These are phyloP conservation scores for Dasyprocta punctata DNA, from an alignment of 2,113 vertebrate species.

Conservation along the genomic window DNA sequence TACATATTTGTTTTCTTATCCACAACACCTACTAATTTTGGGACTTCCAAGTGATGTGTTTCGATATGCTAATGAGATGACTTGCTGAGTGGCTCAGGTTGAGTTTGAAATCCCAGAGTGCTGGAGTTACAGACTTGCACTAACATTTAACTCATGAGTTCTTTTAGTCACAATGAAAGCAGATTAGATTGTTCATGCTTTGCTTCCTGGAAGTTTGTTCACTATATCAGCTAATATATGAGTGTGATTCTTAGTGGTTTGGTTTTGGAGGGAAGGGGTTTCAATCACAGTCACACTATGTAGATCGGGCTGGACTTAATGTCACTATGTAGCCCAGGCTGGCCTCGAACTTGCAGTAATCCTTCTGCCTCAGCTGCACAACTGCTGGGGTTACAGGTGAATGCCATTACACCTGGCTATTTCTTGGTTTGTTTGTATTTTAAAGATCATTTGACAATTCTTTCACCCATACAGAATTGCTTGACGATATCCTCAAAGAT, in stretches of 20 bases:
- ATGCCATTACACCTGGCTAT: background rate
- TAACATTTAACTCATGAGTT: conserved; percentile 61
- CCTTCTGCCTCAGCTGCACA: background rate
- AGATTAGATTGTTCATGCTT: background rate
- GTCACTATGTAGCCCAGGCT: background rate
- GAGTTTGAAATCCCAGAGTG: background rate
- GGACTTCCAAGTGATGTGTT: background rate
- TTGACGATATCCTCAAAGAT: conserved; percentile 93
- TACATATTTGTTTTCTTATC: background rate
- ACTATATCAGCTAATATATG: too few relatives aligned
- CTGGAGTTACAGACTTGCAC: background rate
- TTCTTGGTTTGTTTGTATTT: background rate
- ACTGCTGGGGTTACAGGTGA: background rate
- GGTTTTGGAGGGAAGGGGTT: background rate
- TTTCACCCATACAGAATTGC: conserved; percentile 84
- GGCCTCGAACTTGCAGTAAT: background rate
- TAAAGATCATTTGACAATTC: background rate
- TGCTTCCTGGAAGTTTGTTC: background rate
- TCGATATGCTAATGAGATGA: background rate
- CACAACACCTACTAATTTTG: background rate
- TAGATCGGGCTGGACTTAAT: background rate
- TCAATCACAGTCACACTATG: background rate
- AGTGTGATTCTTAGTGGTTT: background rate
- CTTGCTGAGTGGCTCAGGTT: background rate
- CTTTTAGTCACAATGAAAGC: background rate